Conservation (phyloP, 2,113 vertebrate species). For the Podarcis muralis region DNA sequence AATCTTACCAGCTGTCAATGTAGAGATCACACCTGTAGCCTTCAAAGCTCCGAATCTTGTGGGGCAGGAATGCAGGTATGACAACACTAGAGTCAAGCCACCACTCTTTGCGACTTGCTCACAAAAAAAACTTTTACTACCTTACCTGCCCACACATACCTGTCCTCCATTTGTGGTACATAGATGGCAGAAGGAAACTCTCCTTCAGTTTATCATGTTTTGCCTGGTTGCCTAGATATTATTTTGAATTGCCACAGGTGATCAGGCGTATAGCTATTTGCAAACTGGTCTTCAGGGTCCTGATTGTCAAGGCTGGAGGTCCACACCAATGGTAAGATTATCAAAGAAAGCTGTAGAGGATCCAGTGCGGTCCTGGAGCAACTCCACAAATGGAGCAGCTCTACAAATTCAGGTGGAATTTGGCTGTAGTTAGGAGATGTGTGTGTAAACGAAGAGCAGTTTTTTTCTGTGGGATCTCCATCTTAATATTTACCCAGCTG, state of each 20-base stretch:
- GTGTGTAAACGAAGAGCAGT: neutral
- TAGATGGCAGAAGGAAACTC: neutral
- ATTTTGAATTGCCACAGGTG: neutral
- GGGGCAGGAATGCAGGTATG: neutral
- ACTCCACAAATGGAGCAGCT: neutral
- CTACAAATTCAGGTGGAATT: neutral
- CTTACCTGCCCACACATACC: too few relatives aligned
- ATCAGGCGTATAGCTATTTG: neutral
- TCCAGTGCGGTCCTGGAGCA: neutral
- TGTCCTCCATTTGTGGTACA: neutral
- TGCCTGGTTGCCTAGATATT: neutral
- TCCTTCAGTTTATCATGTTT: neutral
- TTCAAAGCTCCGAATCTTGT: neutral
- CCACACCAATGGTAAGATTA: neutral
- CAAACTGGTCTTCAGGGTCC: neutral
- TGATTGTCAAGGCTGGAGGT: neutral
- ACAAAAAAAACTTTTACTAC: too few relatives aligned
- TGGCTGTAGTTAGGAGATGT: neutral
- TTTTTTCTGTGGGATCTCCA: neutral
- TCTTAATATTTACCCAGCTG: conserved; percentile 1
- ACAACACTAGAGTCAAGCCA: neutral
- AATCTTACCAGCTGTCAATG: neutral
- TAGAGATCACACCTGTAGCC: neutral
- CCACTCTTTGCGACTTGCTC: too few relatives aligned
- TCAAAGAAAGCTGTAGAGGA: neutral